Base-by-base conservation (phyloP, 1,140 invertebrate species). In the Cecropterus lyciades region DNA sequence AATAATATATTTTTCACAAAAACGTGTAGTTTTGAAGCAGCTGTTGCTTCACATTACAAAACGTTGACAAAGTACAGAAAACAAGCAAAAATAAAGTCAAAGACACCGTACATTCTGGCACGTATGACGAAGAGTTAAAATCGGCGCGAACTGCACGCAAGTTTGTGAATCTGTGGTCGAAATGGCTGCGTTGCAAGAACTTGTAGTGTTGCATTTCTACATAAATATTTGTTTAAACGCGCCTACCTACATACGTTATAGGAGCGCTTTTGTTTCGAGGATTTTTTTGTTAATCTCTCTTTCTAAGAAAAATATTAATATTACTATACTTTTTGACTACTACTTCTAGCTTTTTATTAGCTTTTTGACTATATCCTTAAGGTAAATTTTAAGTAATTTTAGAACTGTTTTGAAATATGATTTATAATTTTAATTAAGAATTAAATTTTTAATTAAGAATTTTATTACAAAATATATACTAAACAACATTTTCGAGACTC, bases 191-290 rank as follows among this genome's bases (percentile, higher is more conserved):
- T 42, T 24, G 56, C 69, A 85, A 87, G 83, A 85, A 87, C 52
- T 76, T 53, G 66, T 64, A 67, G 65, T 67, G 69, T 82, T 70
- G 65, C 73, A 83, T 82, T 83, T 79, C 73, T 80, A 81, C 83
- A 82, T 84, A 84, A 82, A 85, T 80, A 78, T 81, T 77, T 70
- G 55, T 67, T 75, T 69, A 78, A 78, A 75, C 63, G 45, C 17
- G 59, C 53, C 57, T 67, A 56, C 45, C 64, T 63, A 69, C 69
- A 63, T 43, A 46, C 16, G 20, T 46, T 59, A 17, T 15, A 24
- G 11, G 3, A 30, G 3, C 3, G 3, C 27, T 30, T 30, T 30
- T 30, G 27, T 30, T 30, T 24, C 1, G 5, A 5, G 5, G 20
- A 24, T 5, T 40, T 40, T 40, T 40, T 40, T 40, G 37, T 40